Evolutionary conservation across 2,113 vertebrate species (phyloP), one percentile per base, ranked within the genome.

Genomic region (Daubentonia madagascariensis): DNA sequence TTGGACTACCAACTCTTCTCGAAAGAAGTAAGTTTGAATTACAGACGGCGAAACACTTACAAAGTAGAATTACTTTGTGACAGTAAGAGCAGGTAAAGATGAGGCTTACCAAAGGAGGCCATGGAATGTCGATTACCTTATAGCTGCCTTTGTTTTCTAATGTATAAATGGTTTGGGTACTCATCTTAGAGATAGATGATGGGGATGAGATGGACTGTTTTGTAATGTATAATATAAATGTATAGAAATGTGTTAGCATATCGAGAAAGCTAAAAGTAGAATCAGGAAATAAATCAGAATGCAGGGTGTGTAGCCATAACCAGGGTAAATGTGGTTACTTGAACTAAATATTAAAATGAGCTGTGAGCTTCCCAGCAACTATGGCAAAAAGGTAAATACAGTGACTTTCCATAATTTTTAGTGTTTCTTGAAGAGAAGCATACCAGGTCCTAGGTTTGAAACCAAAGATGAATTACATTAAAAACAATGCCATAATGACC

Each of bases 231-330:
- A 32, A 59, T 35, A 84, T 72, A 63, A 63, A 63, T 63, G 13
- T 30, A 30, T 11, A 63, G 61, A 57, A 72, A 93, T n/a, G 14
- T 48, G 37, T 43, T 18, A 32, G 22, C 78, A 70, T 50, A 75
- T 59, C 37, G 59, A 95, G 87, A 85, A 94, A 89, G 50, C 87
- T 84, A 86, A 91, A 88, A 68, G 73, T 75, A 96, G 78, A 67
- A 70, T 89, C 43, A 88, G 76, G 63, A 85, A 79, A 72, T 70
- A 52, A 75, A 73, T 43, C 68, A 45, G 37, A 81, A 81, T 89
- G 28, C 37, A 85, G 78, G 48, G 59, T 57, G 6, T 63, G 40
- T 25, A 65, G n/a, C 12, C 52, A 17, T 80, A 80, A 94, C 52
- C 25, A 9, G 45, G 23, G 40, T 88, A 79, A 79, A 95, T 88